A percentile compares a stretch with the other conserved stretches of the same genome.
Evolutionary conservation across 2,113 vertebrate genomes (phyloP).

Genomic region (Geococcyx californianus): DNA sequence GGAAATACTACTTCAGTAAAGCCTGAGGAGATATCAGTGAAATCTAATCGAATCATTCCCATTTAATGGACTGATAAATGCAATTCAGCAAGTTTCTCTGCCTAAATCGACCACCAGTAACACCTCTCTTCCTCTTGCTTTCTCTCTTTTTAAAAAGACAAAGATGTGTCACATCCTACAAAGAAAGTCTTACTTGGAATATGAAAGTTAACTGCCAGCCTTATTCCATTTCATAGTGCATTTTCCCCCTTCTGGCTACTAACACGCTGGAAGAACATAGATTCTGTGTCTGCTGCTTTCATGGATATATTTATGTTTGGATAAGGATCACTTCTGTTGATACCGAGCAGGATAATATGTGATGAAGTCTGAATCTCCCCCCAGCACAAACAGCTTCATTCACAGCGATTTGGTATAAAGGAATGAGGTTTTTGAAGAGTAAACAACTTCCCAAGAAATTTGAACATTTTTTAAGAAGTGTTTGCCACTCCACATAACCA

Average conservation of each 20-base stretch:
- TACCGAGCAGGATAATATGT: neutral
- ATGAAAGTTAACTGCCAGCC: slow-evolving; percentile 6
- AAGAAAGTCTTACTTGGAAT: slow-evolving; percentile 16
- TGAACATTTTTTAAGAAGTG: neutral
- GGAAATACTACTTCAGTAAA: neutral
- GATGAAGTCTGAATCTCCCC: neutral
- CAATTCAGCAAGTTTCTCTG: neutral
- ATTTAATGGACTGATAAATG: neutral
- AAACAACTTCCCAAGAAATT: neutral
- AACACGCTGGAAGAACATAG: neutral
- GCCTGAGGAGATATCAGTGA: neutral
- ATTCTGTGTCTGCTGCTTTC: neutral
- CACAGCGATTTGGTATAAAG: neutral
- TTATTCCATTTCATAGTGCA: neutral
- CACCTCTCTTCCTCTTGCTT: neutral
- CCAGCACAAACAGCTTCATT: neutral
- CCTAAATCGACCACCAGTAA: neutral
- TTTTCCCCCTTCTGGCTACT: neutral
- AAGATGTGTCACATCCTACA: neutral
- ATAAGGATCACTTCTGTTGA: neutral
- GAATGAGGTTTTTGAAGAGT: neutral
- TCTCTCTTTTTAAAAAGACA: neutral
- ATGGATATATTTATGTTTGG: neutral
- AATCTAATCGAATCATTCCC: neutral
- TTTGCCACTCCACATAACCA: neutral